Evolutionary conservation across 1,140 invertebrate genomes (phyloP).

Genomic region (Mylabris phalerata): DNA sequence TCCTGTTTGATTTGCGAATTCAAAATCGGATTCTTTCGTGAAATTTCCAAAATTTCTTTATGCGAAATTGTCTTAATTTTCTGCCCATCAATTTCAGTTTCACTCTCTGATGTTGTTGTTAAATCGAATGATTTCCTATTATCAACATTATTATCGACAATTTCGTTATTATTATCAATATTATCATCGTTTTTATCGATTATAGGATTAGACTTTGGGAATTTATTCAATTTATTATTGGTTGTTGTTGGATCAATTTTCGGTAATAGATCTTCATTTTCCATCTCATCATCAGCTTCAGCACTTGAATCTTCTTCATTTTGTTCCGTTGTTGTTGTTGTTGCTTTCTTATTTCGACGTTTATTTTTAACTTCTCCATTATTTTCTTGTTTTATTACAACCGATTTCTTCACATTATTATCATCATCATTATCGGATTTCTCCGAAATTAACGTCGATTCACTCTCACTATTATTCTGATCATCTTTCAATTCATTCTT

Average conservation of each 20-base stretch:
- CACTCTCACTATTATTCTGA: constrained; percentile 33
- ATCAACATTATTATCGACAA: constrained; percentile 30
- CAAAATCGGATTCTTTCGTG: constrained; percentile 39
- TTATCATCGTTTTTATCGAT: constrained; percentile 21
- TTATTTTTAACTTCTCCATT: constrained; percentile 31
- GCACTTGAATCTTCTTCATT: constrained; percentile 55
- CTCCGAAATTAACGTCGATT: constrained; percentile 31
- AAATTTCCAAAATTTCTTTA: constrained; percentile 39
- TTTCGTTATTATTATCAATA: constrained; percentile 28
- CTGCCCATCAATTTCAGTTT: constrained; percentile 42
- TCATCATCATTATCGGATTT: constrained; percentile 34
- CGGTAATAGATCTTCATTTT: constrained; percentile 47
- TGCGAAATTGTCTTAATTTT: constrained; percentile 40
- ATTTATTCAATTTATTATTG: constrained; percentile 38
- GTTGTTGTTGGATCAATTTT: constrained; percentile 36
- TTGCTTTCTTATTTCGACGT: constrained; percentile 26
- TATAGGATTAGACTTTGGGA: constrained; percentile 27
- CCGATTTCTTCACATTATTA: constrained; percentile 7
- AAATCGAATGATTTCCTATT: constrained; percentile 22
- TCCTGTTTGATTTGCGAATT: constrained; percentile 17
- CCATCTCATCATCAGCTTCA: constrained; percentile 57
- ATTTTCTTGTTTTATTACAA: constrained; percentile 17
- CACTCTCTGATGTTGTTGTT: constrained; percentile 38
- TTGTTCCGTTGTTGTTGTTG: constrained; percentile 45
- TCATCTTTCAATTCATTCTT: constrained; percentile 24